Evolutionary conservation across 92 coral and sea anemone species (phyloP).

Genomic region (Diadumene lineata): DNA sequence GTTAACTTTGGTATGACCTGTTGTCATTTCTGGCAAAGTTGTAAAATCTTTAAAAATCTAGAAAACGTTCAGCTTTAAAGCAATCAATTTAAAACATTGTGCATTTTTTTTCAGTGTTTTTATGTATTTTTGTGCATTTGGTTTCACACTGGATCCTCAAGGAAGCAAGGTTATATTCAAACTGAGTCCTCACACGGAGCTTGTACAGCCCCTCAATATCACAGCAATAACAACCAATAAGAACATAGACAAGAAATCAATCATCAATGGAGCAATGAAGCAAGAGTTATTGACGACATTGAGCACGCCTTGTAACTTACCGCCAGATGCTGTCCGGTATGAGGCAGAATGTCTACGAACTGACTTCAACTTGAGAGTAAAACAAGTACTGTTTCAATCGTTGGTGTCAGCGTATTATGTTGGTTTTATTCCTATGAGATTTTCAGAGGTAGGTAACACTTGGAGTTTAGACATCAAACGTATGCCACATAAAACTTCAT

Average conservation of each 20-base stretch:
- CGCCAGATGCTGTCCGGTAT: constrained; percentile 94
- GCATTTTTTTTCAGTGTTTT: constrained; percentile 53
- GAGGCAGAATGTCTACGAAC: constrained; percentile 95
- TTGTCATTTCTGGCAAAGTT: no score
- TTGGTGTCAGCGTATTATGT: constrained; percentile 91
- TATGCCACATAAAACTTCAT: no score
- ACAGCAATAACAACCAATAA: constrained; percentile 26
- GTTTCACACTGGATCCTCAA: constrained; percentile 95
- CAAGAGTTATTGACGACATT: constrained; percentile 39
- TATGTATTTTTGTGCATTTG: constrained; percentile 89
- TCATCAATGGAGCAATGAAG: constrained; percentile 68
- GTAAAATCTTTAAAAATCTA: no score
- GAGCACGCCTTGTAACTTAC: constrained; percentile 68
- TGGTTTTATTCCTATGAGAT: constrained; percentile 97
- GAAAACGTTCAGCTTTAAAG: no score
- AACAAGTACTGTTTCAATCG: constrained; percentile 96
- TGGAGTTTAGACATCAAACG: no score
- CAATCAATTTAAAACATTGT: no score
- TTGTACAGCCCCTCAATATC: constrained; percentile 3
- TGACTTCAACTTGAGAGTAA: constrained; percentile 90
- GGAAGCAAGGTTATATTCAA: constrained; percentile 91
- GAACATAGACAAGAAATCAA: constrained; percentile 46
- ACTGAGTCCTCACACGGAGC: constrained; percentile 81
- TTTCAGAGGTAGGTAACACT: constrained; percentile 96
- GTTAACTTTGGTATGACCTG: no score